These are phyloP conservation scores for Eristalis intricaria DNA, from an alignment of 2,888 invertebrate genomes.

Conservation along the genomic window DNA sequence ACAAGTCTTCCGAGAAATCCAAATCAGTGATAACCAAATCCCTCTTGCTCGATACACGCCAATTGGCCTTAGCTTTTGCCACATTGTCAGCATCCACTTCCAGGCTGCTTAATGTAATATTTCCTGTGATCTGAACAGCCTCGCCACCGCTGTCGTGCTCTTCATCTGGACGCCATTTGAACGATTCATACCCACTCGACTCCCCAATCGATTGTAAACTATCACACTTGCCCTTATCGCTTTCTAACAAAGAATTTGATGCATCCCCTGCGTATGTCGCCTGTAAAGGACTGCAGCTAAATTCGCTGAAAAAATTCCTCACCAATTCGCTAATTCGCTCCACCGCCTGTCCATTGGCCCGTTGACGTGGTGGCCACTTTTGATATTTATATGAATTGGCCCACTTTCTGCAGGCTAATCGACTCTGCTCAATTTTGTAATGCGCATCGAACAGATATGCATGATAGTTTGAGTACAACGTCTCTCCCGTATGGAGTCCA, in stretches of 20 bases:
- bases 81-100: constrained; percentile 55
- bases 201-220: constrained; percentile 88
- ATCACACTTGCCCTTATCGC: constrained; percentile 81
- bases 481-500: constrained; percentile 83
- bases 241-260: constrained; percentile 71
- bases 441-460: constrained; percentile 93
- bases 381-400: constrained; percentile 88
- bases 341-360: constrained; percentile 76
- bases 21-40: constrained; percentile 79
- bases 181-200: constrained; percentile 89
- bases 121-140: constrained; percentile 69
- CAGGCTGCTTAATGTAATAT: constrained; percentile 26
- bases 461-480: constrained; percentile 90
- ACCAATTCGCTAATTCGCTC: constrained; percentile 77
- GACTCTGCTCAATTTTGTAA: constrained; percentile 88
- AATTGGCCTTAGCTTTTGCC: constrained; percentile 74
- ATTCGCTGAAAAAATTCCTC: constrained; percentile 79
- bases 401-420: constrained; percentile 90
- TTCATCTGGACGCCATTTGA: constrained; percentile 84
- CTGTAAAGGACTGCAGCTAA: constrained; percentile 72
- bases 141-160: constrained; percentile 78
- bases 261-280: constrained; percentile 16
- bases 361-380: constrained; percentile 76
- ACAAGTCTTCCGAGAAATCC: constrained; percentile 81
- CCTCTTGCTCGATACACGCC: constrained; percentile 78